Evolutionary conservation across 2,797 vertebrate species (phyloP), one percentile per base, ranked within the genome.

Genomic region (Delichon dasypus): DNA sequence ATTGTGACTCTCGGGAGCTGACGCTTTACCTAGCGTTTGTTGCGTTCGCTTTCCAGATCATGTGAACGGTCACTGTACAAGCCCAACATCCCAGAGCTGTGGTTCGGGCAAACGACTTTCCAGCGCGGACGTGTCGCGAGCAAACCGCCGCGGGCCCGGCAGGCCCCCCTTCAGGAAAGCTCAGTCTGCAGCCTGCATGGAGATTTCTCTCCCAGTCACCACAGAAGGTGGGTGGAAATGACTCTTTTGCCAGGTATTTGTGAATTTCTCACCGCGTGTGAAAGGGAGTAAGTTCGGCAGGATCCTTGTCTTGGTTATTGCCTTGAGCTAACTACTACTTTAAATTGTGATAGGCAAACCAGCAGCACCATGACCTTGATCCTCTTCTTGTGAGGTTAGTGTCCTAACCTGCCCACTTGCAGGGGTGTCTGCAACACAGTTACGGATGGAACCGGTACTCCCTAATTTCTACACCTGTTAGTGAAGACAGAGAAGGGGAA

Each of bases 171-270:
- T 99, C 98, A 98, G 99, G 97, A 99, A 99, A 98, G 99, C 99
- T 75, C 99, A 99, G 97, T 99, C 99, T 82, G 99, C 99, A 91
- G 99, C 99, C 98, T 99, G 99, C 98, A 99, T 99, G 99, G 99
- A 99, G 98, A 98, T 99, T 97, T 99, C 99, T 97, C 98, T 99
- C 98, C 99, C 99, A 95, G 98, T 99, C 97, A 98, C 98, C 98
- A 98, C 98, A 96, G 99, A 99, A 99, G 99, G 99, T 99, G 98
- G 98, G 98, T 98, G 98, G 97, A 97, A 70, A 16, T 87, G 32
- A 78, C 16, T 72, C 17, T 71, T 70, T 64, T 36, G 32, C 58
- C 80, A 92, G 85, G 30, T 80, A 11, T 89, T 64, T 38, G 60
- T 61, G 68, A 34, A 42, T 85, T 90, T 80, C 75, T 84, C 79